A percentile compares a stretch with the other conserved stretches of the same genome.
These are phyloP conservation scores for Clarias platycephalus DNA, from an alignment of 2,797 vertebrate species.

Conservation along the genomic window DNA sequence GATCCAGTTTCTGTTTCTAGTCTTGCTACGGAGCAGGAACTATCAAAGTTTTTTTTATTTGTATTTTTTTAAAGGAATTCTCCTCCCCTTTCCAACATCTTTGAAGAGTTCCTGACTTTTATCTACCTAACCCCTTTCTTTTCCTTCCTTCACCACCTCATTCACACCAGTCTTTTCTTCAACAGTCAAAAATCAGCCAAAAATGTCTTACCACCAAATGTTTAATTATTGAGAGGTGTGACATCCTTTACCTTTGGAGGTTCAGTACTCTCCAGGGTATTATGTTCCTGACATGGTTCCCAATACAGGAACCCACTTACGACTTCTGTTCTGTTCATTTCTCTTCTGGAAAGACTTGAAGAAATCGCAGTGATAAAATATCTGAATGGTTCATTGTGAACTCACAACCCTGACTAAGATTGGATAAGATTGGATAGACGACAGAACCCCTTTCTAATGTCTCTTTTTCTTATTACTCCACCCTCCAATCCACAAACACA, in stretches of 20 bases:
- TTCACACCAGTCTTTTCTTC: not conserved
- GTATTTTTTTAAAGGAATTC: not conserved
- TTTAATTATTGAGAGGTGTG: not conserved
- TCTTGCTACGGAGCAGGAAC: too few relatives aligned
- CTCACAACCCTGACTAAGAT: not conserved
- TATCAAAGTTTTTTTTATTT: too few relatives aligned
- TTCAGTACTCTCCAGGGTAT: not conserved
- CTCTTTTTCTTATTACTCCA: not conserved
- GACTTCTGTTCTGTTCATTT: not conserved
- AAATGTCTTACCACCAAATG: too few relatives aligned
- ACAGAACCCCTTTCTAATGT: not conserved
- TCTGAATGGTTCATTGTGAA: not conserved
- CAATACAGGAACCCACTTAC: not conserved
- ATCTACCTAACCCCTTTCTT: not conserved
- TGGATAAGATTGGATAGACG: not conserved
- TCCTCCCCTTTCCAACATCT: not conserved
- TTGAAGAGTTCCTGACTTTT: not conserved
- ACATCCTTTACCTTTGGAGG: not conserved
- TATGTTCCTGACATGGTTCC: slow-evolving; percentile 4
- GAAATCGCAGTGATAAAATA: not conserved
- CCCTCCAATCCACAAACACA: not conserved
- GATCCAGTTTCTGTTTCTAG: not conserved
- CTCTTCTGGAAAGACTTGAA: not conserved
- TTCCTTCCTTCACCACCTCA: not conserved
- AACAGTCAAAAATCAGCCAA: too few relatives aligned